These are phyloP conservation scores for Melanostoma scalare DNA, from an alignment of 2,888 invertebrate genomes.

Conservation along the genomic window DNA sequence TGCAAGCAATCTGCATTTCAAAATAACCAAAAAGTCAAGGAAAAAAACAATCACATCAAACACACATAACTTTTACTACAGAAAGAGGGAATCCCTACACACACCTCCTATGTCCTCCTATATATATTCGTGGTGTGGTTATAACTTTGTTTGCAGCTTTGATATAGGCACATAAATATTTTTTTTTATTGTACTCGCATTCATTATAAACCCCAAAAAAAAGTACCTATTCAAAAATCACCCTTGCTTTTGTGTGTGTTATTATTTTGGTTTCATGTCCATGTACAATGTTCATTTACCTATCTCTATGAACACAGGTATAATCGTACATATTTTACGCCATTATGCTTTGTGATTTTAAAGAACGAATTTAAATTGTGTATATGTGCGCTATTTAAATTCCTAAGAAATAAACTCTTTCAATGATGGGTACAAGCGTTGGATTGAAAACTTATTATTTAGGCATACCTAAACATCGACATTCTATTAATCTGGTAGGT, in stretches of 20 bases:
- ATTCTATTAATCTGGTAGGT: no score
- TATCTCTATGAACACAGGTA: background rate
- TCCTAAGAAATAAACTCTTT: conserved; percentile 28
- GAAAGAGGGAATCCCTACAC: conserved; percentile 6
- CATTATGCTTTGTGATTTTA: conserved; percentile 15
- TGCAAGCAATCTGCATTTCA: conserved; percentile 30
- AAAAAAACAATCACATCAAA: background rate
- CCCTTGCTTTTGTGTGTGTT: conserved; percentile 29
- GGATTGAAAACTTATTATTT: conserved; percentile 1
- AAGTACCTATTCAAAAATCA: conserved; percentile 42
- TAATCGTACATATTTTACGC: background rate
- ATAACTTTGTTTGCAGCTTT: background rate
- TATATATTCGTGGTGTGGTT: background rate
- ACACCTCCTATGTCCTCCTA: background rate
- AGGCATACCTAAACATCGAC: no score
- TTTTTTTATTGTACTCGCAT: conserved; percentile 25
- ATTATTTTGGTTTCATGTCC: conserved; percentile 5
- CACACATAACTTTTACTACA: background rate
- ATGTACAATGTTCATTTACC: no score
- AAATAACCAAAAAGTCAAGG: background rate
- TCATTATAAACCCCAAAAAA: conserved; percentile 21
- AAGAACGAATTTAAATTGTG: conserved; percentile 11
- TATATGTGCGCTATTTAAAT: conserved; percentile 13
- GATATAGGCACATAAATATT: conserved; percentile 21
- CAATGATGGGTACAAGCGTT: conserved; percentile 6